Percentiles rank a stretch among this genome's conserved stretches.
phyloP scores from a whole-genome alignment of 1,140 invertebrate genomes.

The Drosophila virilis region DNA sequence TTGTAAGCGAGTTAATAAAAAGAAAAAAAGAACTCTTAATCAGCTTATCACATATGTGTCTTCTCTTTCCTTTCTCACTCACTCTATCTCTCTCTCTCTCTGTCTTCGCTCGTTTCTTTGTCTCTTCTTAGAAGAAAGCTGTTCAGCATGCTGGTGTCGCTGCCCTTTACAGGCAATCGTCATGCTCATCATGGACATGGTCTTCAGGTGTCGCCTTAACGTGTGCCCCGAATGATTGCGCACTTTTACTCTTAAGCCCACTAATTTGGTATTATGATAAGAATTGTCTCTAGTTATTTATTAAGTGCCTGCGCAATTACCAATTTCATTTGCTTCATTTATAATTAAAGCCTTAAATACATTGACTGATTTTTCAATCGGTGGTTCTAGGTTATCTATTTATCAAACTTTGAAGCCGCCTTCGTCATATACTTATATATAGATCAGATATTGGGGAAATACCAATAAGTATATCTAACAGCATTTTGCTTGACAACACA shows the following conservation, averaged over 20 bases:
- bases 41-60: slow-evolving; percentile 36
- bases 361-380: neutral
- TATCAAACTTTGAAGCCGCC: no score
- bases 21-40: slow-evolving; percentile 34
- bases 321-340: neutral
- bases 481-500: no score
- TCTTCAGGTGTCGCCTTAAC: slow-evolving; percentile 48
- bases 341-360: slow-evolving; percentile 8
- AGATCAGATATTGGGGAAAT: no score
- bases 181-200: slow-evolving; percentile 51
- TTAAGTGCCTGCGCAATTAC: slow-evolving; percentile 13
- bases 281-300: slow-evolving; percentile 10
- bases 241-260: slow-evolving; percentile 32
- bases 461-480: no score
- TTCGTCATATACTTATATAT: no score
- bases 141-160: slow-evolving; percentile 70
- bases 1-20: slow-evolving; percentile 64
- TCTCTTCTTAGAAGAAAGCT: slow-evolving; percentile 61
- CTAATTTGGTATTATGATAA: slow-evolving; percentile 16
- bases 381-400: neutral
- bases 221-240: slow-evolving; percentile 18
- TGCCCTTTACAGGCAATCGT: slow-evolving; percentile 57
- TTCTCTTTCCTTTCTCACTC: neutral
- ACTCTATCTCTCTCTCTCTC: neutral
- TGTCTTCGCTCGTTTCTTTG: slow-evolving; percentile 8